phyloP scores from a whole-genome alignment of 1,140 invertebrate species.

The Coelopa frigida region DNA sequence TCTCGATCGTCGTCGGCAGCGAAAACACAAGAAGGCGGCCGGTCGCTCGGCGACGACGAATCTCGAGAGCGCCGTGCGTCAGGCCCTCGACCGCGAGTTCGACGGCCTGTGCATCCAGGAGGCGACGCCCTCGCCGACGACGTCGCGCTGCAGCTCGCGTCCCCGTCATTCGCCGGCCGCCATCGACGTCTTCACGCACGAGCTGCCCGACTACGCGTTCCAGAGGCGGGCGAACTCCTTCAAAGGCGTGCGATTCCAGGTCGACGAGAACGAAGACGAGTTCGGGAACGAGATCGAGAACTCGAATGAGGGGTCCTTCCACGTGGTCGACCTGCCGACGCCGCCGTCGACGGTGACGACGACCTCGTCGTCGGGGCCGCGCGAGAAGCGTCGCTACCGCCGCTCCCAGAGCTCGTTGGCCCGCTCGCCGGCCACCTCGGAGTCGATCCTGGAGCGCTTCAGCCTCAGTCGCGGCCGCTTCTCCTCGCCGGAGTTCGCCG shows the following conservation, averaged over 20 bases:
- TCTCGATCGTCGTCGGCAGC: too few relatives aligned
- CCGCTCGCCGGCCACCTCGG: slow-evolving; percentile 11
- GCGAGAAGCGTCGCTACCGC: slow-evolving; percentile 37
- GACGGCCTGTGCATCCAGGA: slow-evolving; percentile 31
- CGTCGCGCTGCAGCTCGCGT: background rate
- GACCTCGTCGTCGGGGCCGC: slow-evolving; percentile 30
- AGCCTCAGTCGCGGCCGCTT: slow-evolving; percentile 31
- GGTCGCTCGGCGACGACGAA: slow-evolving; percentile 21
- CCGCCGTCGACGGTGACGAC: slow-evolving; percentile 15
- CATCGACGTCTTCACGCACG: slow-evolving; percentile 36
- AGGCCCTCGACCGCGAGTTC: slow-evolving; percentile 24
- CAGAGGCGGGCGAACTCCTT: slow-evolving; percentile 26
- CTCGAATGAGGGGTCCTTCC: slow-evolving; percentile 5
- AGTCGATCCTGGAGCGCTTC: slow-evolving; percentile 33
- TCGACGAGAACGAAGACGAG: slow-evolving; percentile 7
- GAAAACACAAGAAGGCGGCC: slow-evolving; percentile 22
- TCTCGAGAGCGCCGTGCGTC: slow-evolving; percentile 17
- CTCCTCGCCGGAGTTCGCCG: slow-evolving; percentile 35
- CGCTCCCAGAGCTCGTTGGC: slow-evolving; percentile 30
- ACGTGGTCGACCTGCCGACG: slow-evolving; percentile 21
- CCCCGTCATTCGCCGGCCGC: slow-evolving; percentile 23
- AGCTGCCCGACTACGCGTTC: slow-evolving; percentile 23
- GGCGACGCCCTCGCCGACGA: slow-evolving; percentile 19
- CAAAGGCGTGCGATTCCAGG: slow-evolving; percentile 29
- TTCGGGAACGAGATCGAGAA: background rate